Conservation (phyloP, 1,140 invertebrate genomes). For the Drosophila ananassae region DNA sequence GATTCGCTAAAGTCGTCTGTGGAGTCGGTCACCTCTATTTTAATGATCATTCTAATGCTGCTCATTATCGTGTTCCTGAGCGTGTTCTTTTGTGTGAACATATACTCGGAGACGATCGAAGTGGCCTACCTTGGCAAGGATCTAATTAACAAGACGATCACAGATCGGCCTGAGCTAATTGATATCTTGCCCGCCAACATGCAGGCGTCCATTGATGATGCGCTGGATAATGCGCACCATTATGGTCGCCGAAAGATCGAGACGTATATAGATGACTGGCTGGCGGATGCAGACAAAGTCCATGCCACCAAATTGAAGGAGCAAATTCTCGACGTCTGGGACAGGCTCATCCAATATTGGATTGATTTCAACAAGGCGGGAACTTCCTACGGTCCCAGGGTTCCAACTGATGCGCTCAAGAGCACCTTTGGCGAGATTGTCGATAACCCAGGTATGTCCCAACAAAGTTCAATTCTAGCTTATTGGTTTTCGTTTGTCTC, state of each 20-base stretch:
- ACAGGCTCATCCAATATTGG: constrained; percentile 96
- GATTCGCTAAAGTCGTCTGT: constrained; percentile 85
- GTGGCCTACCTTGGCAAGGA: constrained; percentile 94
- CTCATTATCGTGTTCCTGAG: constrained; percentile 86
- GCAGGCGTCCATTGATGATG: constrained; percentile 90
- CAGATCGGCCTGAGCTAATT: constrained; percentile 93
- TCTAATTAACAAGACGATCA: constrained; percentile 94
- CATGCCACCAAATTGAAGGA: constrained; percentile 94
- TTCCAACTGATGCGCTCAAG: constrained; percentile 88
- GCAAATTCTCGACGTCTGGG: constrained; percentile 96
- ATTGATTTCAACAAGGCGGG: constrained; percentile 87
- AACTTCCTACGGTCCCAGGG: constrained; percentile 87
- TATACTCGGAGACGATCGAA: constrained; percentile 97
- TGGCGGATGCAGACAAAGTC: constrained; percentile 91
- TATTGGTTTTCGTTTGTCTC: constrained; percentile 36
- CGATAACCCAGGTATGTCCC: constrained; percentile 79
- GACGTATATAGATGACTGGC: constrained; percentile 85
- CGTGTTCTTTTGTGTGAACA: constrained; percentile 86
- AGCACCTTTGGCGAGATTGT: constrained; percentile 86
- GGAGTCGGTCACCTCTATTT: constrained; percentile 86
- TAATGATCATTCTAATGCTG: constrained; percentile 88
- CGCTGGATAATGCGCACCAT: constrained; percentile 95
- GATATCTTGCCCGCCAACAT: constrained; percentile 90
- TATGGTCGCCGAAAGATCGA: constrained; percentile 88
- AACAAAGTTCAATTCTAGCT: background rate